Conservation (phyloP, 1,140 invertebrate genomes). For the Trichogramma pretiosum region DNA sequence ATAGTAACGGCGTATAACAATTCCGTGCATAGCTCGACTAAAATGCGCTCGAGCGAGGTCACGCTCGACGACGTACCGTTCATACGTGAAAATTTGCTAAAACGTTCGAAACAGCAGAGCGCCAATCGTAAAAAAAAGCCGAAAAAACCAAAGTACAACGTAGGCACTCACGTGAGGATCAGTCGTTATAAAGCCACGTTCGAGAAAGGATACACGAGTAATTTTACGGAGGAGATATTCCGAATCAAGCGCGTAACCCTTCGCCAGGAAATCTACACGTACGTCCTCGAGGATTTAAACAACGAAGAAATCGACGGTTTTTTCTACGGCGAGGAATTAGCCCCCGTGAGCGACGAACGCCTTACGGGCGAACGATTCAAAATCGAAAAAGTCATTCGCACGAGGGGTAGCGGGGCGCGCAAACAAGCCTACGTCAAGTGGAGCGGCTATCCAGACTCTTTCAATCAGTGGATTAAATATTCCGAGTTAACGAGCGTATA, state of each 20-base stretch:
- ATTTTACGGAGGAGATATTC: conserved; percentile 2
- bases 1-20: conserved; percentile 17
- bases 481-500: conserved; percentile 8
- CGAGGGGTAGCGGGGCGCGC: background rate
- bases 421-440: conserved; percentile 2
- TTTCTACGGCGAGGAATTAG: background rate
- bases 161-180: background rate
- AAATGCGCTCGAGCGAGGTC: conserved; percentile 7
- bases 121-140: background rate
- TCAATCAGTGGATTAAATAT: conserved; percentile 15
- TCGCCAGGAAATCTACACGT: background rate
- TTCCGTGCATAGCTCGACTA: conserved; percentile 13
- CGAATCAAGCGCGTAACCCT: background rate
- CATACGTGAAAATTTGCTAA: conserved; percentile 8
- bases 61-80: conserved; percentile 6
- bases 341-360: background rate
- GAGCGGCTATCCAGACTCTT: conserved; percentile 10
- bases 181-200: conserved; percentile 6
- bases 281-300: background rate
- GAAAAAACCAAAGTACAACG: background rate
- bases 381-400: background rate
- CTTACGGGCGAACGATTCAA: background rate
- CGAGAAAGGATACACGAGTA: conserved; percentile 12
- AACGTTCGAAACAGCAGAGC: conserved; percentile 2
- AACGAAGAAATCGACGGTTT: conserved; percentile 1